These are phyloP conservation scores for Corvus moneduloides DNA, from an alignment of 2,113 vertebrate genomes.

Conservation along the genomic window DNA sequence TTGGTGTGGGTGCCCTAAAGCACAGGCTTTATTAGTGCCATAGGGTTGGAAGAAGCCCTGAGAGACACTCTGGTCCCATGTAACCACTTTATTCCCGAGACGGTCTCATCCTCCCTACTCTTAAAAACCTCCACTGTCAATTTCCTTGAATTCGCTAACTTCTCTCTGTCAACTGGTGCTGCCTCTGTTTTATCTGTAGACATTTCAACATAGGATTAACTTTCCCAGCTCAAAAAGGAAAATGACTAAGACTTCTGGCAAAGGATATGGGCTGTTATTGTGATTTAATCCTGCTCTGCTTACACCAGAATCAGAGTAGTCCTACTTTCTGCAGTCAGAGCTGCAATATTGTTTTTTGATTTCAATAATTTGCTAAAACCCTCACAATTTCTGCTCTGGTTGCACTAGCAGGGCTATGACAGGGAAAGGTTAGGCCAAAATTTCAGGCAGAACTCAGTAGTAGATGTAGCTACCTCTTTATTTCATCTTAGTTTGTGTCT, in stretches of 20 bases:
- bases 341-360: neutral
- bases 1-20: rapidly evolving
- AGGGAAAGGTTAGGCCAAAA: neutral
- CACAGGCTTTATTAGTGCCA: neutral
- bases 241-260: neutral
- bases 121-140: neutral
- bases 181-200: neutral
- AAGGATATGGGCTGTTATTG: neutral
- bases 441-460: neutral
- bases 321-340: neutral
- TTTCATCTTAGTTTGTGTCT: neutral
- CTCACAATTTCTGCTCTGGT: neutral
- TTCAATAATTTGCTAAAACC: neutral
- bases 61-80: neutral
- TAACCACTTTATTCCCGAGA: neutral
- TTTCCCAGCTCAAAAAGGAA: neutral
- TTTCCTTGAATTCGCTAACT: neutral
- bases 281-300: neutral
- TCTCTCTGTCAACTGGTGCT: neutral
- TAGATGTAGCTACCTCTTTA: neutral
- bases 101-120: neutral
- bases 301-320: neutral
- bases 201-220: neutral
- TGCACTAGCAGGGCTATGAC: neutral
- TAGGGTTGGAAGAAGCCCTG: neutral